Conservation (phyloP, 2,888 invertebrate species). For the Ecdyonurus torrentis region DNA sequence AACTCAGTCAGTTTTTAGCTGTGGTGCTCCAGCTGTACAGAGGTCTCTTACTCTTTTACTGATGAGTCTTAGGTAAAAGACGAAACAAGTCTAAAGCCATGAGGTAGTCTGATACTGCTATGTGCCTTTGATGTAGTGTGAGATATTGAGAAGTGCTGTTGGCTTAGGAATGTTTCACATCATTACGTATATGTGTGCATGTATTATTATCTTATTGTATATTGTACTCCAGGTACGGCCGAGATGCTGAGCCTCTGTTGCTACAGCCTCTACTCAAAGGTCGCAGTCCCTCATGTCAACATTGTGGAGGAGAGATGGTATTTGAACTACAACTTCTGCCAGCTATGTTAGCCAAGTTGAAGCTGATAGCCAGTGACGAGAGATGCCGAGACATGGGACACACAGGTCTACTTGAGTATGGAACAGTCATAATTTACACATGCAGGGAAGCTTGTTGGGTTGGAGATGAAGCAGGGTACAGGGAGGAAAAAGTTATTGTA, state of each 20-base stretch:
- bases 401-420: neutral
- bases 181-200: too few relatives aligned
- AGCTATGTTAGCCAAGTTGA: neutral
- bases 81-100: too few relatives aligned
- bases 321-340: neutral
- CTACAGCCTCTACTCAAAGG: neutral
- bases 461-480: neutral
- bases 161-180: too few relatives aligned
- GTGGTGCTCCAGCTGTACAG: too few relatives aligned
- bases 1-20: too few relatives aligned
- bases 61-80: too few relatives aligned
- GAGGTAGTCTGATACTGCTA: too few relatives aligned
- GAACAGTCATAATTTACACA: neutral
- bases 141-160: too few relatives aligned
- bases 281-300: neutral
- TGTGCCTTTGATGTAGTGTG: too few relatives aligned
- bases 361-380: neutral
- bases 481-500: neutral
- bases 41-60: too few relatives aligned
- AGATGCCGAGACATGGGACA: neutral
- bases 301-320: neutral
- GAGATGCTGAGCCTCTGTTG: neutral
- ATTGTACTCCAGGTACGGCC: neutral
- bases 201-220: too few relatives aligned
- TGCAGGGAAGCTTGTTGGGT: neutral